Percentiles rank a stretch among this genome's conserved stretches.
These are phyloP conservation scores for Pelusios castaneus DNA, from an alignment of 2,113 vertebrate genomes.

Conservation along the genomic window DNA sequence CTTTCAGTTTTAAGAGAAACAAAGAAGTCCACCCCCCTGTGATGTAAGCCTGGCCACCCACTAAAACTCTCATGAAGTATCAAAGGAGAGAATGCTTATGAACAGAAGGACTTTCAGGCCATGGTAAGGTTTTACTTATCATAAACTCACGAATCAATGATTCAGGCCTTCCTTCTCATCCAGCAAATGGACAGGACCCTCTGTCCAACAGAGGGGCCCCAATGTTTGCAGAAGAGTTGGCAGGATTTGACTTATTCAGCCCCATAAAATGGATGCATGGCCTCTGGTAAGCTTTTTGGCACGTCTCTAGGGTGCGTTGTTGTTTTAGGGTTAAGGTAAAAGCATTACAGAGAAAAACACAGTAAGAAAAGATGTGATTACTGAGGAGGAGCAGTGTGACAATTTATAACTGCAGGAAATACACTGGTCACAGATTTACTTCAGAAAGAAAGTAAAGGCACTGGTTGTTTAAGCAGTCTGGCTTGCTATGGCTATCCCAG, in stretches of 20 bases:
- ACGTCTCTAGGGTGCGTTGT: background rate
- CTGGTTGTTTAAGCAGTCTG: background rate
- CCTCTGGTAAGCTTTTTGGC: background rate
- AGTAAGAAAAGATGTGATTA: background rate
- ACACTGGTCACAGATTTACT: background rate
- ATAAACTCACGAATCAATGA: background rate
- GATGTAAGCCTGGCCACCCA: constrained; percentile 28
- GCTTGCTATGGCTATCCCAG: background rate
- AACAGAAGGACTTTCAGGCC: background rate
- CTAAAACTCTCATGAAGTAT: background rate
- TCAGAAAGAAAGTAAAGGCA: background rate
- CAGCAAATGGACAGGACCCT: background rate
- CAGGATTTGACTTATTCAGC: background rate
- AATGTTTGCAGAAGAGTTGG: background rate
- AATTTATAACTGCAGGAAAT: background rate
- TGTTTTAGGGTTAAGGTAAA: background rate
- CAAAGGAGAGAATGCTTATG: background rate
- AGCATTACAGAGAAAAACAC: background rate
- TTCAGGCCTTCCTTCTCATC: background rate
- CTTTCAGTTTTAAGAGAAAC: background rate
- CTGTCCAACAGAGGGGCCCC: background rate
- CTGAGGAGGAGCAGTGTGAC: background rate
- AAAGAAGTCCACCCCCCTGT: background rate
- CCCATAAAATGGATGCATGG: background rate
- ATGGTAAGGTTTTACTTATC: background rate